Evolutionary conservation across 2,113 vertebrate species (phyloP).

Genomic region (Circaetus gallicus): DNA sequence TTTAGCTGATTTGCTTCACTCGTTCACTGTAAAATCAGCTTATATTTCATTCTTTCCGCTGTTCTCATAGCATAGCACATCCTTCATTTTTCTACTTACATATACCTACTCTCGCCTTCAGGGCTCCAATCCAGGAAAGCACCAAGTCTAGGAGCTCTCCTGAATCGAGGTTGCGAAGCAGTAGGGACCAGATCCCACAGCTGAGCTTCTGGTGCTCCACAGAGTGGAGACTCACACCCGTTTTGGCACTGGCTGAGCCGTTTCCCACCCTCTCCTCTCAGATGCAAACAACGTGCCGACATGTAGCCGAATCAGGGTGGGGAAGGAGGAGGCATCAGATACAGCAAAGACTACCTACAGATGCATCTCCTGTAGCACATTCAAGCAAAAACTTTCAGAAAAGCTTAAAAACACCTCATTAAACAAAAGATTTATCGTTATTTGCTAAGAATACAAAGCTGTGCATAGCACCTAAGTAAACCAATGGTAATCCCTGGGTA

Average conservation of each 20-base stretch:
- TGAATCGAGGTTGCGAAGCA: fast-evolving
- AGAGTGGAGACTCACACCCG: background rate
- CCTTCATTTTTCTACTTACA: background rate
- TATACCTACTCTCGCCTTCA: background rate
- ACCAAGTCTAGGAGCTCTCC: fast-evolving
- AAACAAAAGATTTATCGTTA: background rate
- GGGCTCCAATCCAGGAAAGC: background rate
- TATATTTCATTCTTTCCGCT: background rate
- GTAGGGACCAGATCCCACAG: background rate
- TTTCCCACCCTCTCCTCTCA: background rate
- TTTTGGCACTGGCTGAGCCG: background rate
- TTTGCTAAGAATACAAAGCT: constrained; percentile 28
- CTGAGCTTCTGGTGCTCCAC: background rate
- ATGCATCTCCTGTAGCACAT: background rate
- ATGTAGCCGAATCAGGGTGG: fast-evolving
- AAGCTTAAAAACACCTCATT: background rate
- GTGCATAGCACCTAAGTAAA: background rate
- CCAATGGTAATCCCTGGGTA: background rate
- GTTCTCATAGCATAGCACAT: background rate
- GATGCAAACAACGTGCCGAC: background rate
- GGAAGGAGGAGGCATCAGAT: background rate
- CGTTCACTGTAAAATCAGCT: background rate
- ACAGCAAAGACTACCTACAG: background rate
- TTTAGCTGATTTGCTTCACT: constrained; percentile 10
- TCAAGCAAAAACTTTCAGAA: background rate